Evolutionary conservation across 2,888 invertebrate genomes (phyloP).

Genomic region (Microdon myrmicae): DNA sequence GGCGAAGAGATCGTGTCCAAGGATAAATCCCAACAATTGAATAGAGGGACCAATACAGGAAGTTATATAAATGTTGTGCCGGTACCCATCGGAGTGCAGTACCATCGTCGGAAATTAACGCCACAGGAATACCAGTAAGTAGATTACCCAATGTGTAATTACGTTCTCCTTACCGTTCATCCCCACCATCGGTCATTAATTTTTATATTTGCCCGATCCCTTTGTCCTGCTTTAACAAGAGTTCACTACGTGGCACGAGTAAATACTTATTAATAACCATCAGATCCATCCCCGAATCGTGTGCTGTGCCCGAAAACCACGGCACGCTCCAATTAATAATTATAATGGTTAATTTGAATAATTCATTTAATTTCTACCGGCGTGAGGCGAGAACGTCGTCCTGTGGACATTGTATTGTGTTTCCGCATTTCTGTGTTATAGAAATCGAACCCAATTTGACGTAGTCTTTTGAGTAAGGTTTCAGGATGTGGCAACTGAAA

Average conservation of each 20-base stretch:
- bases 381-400: too few species aligned
- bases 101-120: conserved; percentile 65
- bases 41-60: conserved; percentile 56
- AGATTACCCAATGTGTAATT: conserved; percentile 12
- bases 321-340: conserved; percentile 36
- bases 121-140: conserved; percentile 66
- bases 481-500: too few species aligned
- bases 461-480: too few species aligned
- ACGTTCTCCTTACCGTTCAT: not conserved
- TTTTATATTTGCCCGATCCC: too few species aligned
- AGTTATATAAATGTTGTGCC: conserved; percentile 66
- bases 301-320: conserved; percentile 11
- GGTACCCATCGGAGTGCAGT: conserved; percentile 64
- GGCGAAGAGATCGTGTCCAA: conserved; percentile 50
- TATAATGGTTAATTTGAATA: conserved; percentile 37
- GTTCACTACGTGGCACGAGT: too few species aligned
- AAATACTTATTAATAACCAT: conserved; percentile 30
- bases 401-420: too few species aligned
- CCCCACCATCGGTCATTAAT: not conserved
- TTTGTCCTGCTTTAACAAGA: too few species aligned
- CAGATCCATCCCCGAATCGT: conserved; percentile 1
- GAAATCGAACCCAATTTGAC: too few species aligned
- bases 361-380: too few species aligned
- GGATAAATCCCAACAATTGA: conserved; percentile 55
- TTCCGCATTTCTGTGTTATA: too few species aligned